These are phyloP conservation scores for Bombus superbus DNA, from an alignment of 1,140 invertebrate species.

Conservation along the genomic window DNA sequence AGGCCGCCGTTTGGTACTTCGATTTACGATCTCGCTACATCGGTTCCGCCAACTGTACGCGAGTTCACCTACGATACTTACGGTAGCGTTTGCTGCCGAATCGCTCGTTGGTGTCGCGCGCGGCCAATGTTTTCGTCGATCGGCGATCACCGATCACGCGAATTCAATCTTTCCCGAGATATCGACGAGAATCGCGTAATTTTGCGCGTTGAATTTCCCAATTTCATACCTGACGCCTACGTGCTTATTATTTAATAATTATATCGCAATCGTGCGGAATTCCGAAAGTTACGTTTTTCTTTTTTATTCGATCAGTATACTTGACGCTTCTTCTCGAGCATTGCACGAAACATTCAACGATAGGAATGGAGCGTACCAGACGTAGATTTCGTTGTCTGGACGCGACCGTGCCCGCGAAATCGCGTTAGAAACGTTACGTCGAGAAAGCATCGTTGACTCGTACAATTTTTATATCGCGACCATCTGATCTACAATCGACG, in stretches of 20 bases:
- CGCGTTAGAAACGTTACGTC: not conserved
- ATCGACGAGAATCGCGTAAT: not conserved
- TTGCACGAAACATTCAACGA: not conserved
- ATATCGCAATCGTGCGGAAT: too few relatives aligned
- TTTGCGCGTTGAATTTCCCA: not conserved
- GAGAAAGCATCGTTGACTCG: not conserved
- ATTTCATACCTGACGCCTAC: not conserved
- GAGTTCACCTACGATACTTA: not conserved
- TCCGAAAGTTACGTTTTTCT: accelerated
- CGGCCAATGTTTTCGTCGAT: too few relatives aligned
- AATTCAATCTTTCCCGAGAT: not conserved
- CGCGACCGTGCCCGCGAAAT: not conserved
- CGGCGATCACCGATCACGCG: not conserved
- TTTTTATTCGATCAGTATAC: accelerated
- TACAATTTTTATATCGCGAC: not conserved
- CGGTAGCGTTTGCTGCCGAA: not conserved
- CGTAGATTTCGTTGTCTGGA: too few relatives aligned
- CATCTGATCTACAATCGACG: not conserved
- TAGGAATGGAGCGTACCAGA: too few relatives aligned
- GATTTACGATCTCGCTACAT: not conserved
- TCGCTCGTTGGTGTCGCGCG: not conserved
- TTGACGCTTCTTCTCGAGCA: not conserved
- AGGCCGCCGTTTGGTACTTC: not conserved
- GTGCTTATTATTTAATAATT: too few relatives aligned
- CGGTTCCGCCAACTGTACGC: not conserved